Evolutionary conservation across 37 sponge, comb jelly and placozoan species (phyloP).

Genomic region (Tethya wilhelma): DNA sequence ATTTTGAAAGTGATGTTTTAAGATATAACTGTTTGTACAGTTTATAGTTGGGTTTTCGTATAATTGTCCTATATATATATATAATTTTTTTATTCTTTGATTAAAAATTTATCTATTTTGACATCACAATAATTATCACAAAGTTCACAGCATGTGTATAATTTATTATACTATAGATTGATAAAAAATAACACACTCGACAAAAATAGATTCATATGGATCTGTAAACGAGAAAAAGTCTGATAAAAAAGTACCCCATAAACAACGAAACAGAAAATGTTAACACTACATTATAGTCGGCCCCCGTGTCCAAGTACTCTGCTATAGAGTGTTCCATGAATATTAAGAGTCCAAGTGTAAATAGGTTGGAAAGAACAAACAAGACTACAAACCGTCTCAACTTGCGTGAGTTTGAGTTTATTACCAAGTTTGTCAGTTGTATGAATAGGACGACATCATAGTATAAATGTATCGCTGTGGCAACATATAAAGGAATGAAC

Average conservation of each 20-base stretch:
- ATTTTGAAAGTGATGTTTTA: too few species aligned
- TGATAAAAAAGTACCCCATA: background rate
- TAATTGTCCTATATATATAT: too few species aligned
- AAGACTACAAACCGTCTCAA: background rate
- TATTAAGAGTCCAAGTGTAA: background rate
- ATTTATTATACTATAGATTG: background rate
- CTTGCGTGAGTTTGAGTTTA: background rate
- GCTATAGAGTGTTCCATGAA: slow-evolving; percentile 1
- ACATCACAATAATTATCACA: background rate
- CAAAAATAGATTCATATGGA: background rate
- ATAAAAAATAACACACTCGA: background rate
- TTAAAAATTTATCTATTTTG: too few species aligned
- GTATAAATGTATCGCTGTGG: slow-evolving; percentile 14
- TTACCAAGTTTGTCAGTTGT: background rate
- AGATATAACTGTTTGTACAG: too few species aligned
- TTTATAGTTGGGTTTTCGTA: too few species aligned
- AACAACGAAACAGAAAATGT: background rate
- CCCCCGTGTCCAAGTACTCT: background rate
- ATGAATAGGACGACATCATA: slow-evolving; percentile 4
- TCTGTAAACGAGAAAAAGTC: slow-evolving; percentile 14
- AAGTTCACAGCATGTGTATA: background rate
- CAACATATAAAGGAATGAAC: slow-evolving; percentile 36
- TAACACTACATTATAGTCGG: background rate
- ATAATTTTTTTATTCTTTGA: too few species aligned
- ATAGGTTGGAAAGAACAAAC: background rate